Conservation (phyloP, 2,888 invertebrate species). For the Xanthorhoe designata region DNA sequence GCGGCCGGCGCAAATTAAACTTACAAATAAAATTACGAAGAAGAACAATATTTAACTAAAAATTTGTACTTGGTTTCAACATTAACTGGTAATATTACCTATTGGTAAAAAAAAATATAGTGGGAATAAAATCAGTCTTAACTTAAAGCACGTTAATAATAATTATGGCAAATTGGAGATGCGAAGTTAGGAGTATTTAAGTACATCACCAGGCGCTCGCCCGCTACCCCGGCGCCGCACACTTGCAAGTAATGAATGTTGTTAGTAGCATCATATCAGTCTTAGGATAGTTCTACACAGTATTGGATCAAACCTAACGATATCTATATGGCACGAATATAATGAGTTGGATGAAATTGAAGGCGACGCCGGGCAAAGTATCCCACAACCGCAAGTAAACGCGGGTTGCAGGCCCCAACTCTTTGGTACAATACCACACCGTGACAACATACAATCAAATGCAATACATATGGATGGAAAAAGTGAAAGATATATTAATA, state of each 20-base stretch:
- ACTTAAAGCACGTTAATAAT: constrained; percentile 31
- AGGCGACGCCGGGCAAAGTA: too few species aligned
- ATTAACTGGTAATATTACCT: constrained; percentile 44
- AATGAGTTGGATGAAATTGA: too few species aligned
- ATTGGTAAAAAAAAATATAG: constrained; percentile 43
- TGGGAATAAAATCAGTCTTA: constrained; percentile 70
- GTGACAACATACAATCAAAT: constrained; percentile 7
- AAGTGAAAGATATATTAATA: not conserved
- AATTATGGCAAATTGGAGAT: not conserved
- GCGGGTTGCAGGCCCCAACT: not conserved
- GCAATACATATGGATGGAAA: not conserved
- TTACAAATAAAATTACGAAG: constrained; percentile 46
- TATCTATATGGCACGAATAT: too few species aligned
- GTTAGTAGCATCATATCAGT: not conserved
- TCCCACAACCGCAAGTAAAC: too few species aligned
- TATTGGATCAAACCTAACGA: too few species aligned
- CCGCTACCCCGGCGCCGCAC: not conserved
- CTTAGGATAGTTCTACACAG: too few species aligned
- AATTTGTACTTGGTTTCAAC: constrained; percentile 70
- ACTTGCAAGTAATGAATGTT: not conserved
- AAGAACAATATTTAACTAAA: constrained; percentile 47
- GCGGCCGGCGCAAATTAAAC: constrained; percentile 6
- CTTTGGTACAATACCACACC: constrained; percentile 12
- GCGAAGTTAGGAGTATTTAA: not conserved
- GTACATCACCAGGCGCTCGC: not conserved